Evolutionary conservation across 2,888 invertebrate genomes (phyloP).

Genomic region (Eumerus sabulonum): DNA sequence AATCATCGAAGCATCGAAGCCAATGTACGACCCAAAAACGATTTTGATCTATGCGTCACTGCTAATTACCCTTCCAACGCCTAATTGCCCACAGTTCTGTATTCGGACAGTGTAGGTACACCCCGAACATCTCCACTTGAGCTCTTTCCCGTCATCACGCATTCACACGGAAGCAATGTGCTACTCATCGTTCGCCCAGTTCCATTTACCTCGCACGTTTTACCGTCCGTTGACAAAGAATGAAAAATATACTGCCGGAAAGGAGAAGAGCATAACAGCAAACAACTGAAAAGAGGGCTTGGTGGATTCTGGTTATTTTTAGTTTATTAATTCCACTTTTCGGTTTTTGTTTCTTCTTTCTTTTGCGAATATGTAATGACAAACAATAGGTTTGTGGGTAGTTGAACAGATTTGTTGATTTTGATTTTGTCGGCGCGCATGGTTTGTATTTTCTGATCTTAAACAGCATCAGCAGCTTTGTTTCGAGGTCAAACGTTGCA

Average conservation of each 20-base stretch:
- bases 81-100: no score
- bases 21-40: not conserved
- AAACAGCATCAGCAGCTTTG: slow-evolving; percentile 22
- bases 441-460: no score
- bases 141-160: not conserved
- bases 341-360: slow-evolving; percentile 17
- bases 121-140: not conserved
- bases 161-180: slow-evolving; percentile 35
- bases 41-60: not conserved
- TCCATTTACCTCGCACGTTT: slow-evolving; percentile 16
- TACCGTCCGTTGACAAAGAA: slow-evolving; percentile 28
- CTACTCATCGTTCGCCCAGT: slow-evolving; percentile 30
- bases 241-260: not conserved
- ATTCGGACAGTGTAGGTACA: no score
- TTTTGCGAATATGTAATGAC: slow-evolving; percentile 28
- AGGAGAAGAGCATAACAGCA: slow-evolving; percentile 10
- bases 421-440: slow-evolving; percentile 11
- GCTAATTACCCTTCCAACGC: no score
- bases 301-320: slow-evolving; percentile 59
- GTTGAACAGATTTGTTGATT: slow-evolving; percentile 57
- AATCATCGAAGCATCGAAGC: no score
- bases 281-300: slow-evolving; percentile 48
- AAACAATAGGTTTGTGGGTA: slow-evolving; percentile 60
- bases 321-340: slow-evolving; percentile 35
- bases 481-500: slow-evolving; percentile 60